Evolutionary conservation across 2,888 invertebrate genomes (phyloP).

Genomic region (Lutraria lutraria): DNA sequence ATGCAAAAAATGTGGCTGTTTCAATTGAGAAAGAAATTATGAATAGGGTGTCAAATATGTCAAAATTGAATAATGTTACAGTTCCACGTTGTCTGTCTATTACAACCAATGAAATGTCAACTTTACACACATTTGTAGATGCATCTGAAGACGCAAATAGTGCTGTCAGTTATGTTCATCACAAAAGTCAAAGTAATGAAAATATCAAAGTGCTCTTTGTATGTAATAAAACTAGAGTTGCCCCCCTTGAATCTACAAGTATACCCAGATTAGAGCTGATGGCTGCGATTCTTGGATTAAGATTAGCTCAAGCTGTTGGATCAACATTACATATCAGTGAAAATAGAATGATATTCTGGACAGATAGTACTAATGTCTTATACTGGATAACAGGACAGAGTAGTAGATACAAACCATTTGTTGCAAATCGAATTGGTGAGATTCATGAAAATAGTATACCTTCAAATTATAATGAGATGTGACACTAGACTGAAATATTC

Average conservation of each 20-base stretch:
- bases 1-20: constrained; percentile 53
- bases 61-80: not conserved
- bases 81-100: constrained; percentile 7
- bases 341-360: constrained; percentile 33
- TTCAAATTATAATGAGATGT: no score
- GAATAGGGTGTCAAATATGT: constrained; percentile 24
- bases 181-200: not conserved
- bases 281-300: constrained; percentile 48
- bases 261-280: constrained; percentile 61
- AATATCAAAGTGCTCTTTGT: constrained; percentile 20
- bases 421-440: no score
- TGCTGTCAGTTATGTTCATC: constrained; percentile 41
- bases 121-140: constrained; percentile 55
- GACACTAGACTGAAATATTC: constrained; percentile 15
- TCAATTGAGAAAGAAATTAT: not conserved
- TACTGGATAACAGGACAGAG: constrained; percentile 65
- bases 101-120: not conserved
- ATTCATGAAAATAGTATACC: no score
- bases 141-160: constrained; percentile 53
- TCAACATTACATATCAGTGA: constrained; percentile 33
- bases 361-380: constrained; percentile 58
- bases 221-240: constrained; percentile 56
- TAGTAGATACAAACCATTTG: no score
- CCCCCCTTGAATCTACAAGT: constrained; percentile 52
- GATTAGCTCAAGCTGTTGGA: constrained; percentile 25